phyloP scores from a whole-genome alignment of 1,140 invertebrate species.

The Drosophila lini region DNA sequence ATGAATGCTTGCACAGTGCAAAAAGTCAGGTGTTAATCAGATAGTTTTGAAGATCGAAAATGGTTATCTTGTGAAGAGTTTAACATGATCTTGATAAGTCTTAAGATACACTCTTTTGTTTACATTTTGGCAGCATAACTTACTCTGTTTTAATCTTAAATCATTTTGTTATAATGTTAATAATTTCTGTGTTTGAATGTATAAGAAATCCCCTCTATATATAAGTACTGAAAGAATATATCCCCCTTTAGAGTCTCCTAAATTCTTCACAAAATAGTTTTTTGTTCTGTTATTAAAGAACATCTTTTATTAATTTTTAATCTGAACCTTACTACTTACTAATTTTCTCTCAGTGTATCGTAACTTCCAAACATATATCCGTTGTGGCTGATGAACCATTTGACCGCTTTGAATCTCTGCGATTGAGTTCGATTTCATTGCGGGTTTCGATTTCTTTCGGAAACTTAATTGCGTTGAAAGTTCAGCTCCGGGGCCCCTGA shows the following conservation, averaged over 20 bases:
- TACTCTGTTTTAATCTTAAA: not conserved
- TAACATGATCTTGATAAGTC: not conserved
- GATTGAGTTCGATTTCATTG: conserved; percentile 28
- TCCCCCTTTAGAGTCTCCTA: not conserved
- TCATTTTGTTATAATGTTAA: not conserved
- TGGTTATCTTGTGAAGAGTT: conserved; percentile 1
- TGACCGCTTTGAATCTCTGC: conserved; percentile 20
- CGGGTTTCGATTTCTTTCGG: conserved; percentile 59
- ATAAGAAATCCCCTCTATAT: not conserved
- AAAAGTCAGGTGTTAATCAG: not conserved
- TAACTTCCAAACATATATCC: conserved; percentile 3
- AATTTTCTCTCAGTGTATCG: conserved; percentile 1
- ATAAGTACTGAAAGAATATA: not conserved
- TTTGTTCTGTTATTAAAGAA: fast-evolving
- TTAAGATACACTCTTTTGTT: not conserved
- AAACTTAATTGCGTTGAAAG: conserved; percentile 62
- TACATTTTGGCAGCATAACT: not conserved
- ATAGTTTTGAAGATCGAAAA: not conserved
- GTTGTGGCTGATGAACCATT: conserved; percentile 23
- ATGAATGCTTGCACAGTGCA: conserved; percentile 31
- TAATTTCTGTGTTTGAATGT: too few species aligned
- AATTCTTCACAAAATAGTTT: not conserved
- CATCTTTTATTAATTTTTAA: not conserved
- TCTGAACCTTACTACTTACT: too few species aligned
- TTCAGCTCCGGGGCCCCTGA: conserved; percentile 43